Conservation (phyloP, 2,888 invertebrate genomes). For the Hyalella azteca region DNA sequence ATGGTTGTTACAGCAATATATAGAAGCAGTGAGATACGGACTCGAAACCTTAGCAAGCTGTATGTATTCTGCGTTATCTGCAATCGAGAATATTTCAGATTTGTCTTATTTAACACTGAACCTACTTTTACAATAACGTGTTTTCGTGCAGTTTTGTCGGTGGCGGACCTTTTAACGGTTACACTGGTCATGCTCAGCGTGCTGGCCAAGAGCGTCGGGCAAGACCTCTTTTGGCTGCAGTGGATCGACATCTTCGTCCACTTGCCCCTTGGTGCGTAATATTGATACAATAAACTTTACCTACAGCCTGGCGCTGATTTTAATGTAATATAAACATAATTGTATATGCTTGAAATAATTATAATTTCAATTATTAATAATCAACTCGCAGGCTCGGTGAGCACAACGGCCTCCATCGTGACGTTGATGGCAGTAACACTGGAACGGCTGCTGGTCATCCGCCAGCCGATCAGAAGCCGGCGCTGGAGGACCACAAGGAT, state of each 20-base stretch:
- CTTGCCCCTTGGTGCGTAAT: slow-evolving; percentile 44
- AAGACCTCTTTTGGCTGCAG: slow-evolving; percentile 34
- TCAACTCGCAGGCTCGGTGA: slow-evolving; percentile 38
- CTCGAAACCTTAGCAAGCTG: background rate
- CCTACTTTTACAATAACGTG: background rate
- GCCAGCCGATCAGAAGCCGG: slow-evolving; percentile 25
- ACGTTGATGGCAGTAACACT: slow-evolving; percentile 45
- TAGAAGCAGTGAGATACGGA: background rate
- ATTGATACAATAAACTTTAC: too few relatives aligned
- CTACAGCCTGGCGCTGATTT: too few relatives aligned
- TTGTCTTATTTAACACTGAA: background rate
- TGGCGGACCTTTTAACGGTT: slow-evolving; percentile 44
- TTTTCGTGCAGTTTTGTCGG: slow-evolving; percentile 41
- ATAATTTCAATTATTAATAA: too few relatives aligned
- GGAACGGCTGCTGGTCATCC: slow-evolving; percentile 44
- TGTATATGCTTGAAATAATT: too few relatives aligned
- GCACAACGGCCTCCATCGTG: slow-evolving; percentile 46
- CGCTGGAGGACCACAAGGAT: slow-evolving; percentile 6
- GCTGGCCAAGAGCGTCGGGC: slow-evolving; percentile 41
- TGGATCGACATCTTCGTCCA: slow-evolving; percentile 45
- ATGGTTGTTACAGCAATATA: background rate
- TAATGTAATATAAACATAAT: too few relatives aligned
- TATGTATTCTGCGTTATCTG: background rate
- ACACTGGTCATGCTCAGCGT: slow-evolving; percentile 43
- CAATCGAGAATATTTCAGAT: background rate